Base-by-base conservation (phyloP, 2,888 invertebrate genomes). In the Drosophila prostipennis region DNA sequence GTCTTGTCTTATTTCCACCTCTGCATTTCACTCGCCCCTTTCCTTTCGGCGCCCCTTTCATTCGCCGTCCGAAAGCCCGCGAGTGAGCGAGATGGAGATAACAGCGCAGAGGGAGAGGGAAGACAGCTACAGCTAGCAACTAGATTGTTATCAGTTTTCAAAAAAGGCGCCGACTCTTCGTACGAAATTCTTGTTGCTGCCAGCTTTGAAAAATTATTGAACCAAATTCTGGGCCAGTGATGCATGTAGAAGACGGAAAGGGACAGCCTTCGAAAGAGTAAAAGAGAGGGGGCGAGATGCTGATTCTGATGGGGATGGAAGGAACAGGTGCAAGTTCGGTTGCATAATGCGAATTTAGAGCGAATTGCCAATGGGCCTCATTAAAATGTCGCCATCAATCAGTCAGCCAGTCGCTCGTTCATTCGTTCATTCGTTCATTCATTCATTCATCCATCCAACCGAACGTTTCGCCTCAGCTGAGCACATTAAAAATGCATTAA, bases 101-200 rank as follows among this genome's bases (percentile, higher is more conserved):
- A 11, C 1, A 34, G 29, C 3, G 2, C 29, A 19, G 6, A n/a
- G 14, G 16, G 6, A 37, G 39, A 65, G 40, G 40, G 32, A 42
- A n/a, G 10, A 58, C 16, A 46, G 56, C 45, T 34, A 58, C 16
- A 46, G 56, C 45, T 34, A 55, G 55, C 43, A 45, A 63, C 58
- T 67, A 74, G 78, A 82, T 82, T 81, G 77, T 87, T 82, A 87
- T 82, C 82, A 87, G 76, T 63, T 59, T 58, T 64, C 65, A 26
- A 63, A 64, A 73, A 74, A 76, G 67, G 55, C 67, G 72, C 72
- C 77, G 79, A 76, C 72, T 16, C 19, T 40, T 34, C 26, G 34
- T 39, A 26, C 16, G 64, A 64, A 64, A 11, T 29, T 23, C 42
- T 54, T 43, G 39, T 45, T 26, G 46, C 53, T 60, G 39, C 42